Percentiles rank a stretch among this genome's conserved stretches.
phyloP scores from a whole-genome alignment of 1,140 invertebrate species.

The Drosophila nebulosa region DNA sequence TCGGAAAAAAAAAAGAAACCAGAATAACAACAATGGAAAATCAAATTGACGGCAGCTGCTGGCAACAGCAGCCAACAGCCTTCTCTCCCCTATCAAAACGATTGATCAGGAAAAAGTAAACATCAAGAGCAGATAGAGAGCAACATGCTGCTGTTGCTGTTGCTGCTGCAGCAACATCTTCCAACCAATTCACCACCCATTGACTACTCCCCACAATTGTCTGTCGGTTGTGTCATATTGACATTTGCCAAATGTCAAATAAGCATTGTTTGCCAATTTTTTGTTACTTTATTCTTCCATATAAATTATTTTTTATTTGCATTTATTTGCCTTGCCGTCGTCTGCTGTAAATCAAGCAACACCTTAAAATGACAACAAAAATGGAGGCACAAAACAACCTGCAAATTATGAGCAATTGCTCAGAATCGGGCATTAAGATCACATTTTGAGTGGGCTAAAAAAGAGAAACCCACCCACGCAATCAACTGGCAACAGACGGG shows the following conservation, averaged over 20 bases:
- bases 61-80: neutral
- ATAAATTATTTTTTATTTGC: conserved; percentile 1
- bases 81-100: neutral
- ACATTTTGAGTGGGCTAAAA: conserved; percentile 36
- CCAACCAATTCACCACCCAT: conserved; percentile 14
- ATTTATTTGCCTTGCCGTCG: conserved; percentile 2
- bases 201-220: neutral
- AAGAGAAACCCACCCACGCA: conserved; percentile 42
- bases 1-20: conserved; percentile 10
- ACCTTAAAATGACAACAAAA: conserved; percentile 28
- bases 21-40: conserved; percentile 31
- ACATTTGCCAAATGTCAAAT: conserved; percentile 71
- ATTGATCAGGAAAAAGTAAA: conserved; percentile 4
- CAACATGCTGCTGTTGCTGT: conserved; percentile 56
- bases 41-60: conserved; percentile 40
- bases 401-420: conserved; percentile 64
- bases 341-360: conserved; percentile 51
- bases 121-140: neutral
- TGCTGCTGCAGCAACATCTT: conserved; percentile 31
- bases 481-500: neutral
- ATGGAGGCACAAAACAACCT: conserved; percentile 33
- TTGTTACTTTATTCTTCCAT: conserved; percentile 24
- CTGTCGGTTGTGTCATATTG: conserved; percentile 41
- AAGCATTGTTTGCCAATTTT: conserved; percentile 40
- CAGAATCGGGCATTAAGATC: conserved; percentile 42